A percentile compares a stretch with the other conserved stretches of the same genome.
Evolutionary conservation across 1,140 invertebrate species (phyloP).

Genomic region (Meloidogyne chitwoodi): DNA sequence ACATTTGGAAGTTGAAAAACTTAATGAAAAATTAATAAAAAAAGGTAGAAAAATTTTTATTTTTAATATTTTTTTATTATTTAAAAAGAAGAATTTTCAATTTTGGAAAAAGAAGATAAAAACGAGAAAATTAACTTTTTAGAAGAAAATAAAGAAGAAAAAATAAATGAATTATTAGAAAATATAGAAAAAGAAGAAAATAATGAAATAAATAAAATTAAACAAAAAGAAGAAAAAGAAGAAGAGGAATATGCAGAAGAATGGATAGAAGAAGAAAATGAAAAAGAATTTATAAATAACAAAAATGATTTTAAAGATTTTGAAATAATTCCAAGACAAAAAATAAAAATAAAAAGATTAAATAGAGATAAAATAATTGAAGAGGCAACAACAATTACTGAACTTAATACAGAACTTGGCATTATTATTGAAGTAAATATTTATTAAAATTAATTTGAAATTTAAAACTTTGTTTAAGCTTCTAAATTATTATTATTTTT

Average conservation of each 20-base stretch:
- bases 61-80: not conserved
- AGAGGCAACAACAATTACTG: constrained; percentile 8
- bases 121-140: not conserved
- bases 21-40: constrained; percentile 4
- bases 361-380: constrained; percentile 5
- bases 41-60: not conserved
- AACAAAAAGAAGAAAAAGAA: constrained; percentile 3
- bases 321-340: not conserved
- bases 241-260: not conserved
- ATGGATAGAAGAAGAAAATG: not conserved
- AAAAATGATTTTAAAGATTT: not conserved
- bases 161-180: not conserved
- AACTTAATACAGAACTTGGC: constrained; percentile 14
- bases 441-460: not conserved
- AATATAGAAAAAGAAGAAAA: constrained; percentile 8
- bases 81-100: not conserved
- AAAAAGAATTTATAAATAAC: not conserved
- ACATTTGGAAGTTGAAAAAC: constrained; percentile 49
- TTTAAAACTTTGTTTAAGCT: too few species aligned
- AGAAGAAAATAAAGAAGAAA: constrained; percentile 1
- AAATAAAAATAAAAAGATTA: not conserved
- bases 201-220: not conserved
- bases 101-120: not conserved
- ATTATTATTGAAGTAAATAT: constrained; percentile 11
- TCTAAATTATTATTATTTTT: too few species aligned